phyloP scores from a whole-genome alignment of 2,888 invertebrate species.

The Bugula neritina region DNA sequence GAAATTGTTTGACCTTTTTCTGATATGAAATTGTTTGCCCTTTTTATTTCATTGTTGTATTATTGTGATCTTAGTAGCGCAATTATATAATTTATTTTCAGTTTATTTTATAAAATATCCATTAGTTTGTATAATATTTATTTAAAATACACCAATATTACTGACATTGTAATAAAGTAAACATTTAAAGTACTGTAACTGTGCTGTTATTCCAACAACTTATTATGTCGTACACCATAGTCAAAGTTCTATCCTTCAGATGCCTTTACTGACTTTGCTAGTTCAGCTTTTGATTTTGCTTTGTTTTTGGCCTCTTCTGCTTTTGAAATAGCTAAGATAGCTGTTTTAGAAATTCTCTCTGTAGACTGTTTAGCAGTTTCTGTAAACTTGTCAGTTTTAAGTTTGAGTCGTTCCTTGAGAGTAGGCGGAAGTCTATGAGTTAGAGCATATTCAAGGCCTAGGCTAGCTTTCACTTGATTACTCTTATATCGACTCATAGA shows the following conservation, averaged over 20 bases:
- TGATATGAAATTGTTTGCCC: no score
- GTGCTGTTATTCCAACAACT: no score
- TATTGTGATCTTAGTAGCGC: no score
- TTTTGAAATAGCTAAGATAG: not conserved
- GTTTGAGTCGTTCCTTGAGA: not conserved
- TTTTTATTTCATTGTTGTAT: no score
- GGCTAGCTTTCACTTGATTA: slow-evolving; percentile 6
- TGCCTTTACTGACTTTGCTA: not conserved
- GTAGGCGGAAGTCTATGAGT: not conserved
- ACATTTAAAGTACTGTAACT: no score
- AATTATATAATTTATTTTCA: no score
- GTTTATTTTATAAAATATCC: no score
- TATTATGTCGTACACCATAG: no score
- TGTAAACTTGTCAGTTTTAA: not conserved
- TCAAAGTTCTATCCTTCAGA: not conserved
- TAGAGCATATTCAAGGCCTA: not conserved
- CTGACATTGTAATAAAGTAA: no score
- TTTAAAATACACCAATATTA: no score
- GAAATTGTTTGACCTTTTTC: no score
- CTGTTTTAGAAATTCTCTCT: slow-evolving; percentile 1
- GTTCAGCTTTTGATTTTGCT: not conserved
- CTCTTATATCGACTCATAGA: slow-evolving; percentile 7
- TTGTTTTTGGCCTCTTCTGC: slow-evolving; percentile 7
- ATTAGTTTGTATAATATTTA: no score
- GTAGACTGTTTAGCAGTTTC: slow-evolving; percentile 10